These are phyloP conservation scores for Acronicta psi DNA, from an alignment of 2,888 invertebrate genomes.

Conservation along the genomic window DNA sequence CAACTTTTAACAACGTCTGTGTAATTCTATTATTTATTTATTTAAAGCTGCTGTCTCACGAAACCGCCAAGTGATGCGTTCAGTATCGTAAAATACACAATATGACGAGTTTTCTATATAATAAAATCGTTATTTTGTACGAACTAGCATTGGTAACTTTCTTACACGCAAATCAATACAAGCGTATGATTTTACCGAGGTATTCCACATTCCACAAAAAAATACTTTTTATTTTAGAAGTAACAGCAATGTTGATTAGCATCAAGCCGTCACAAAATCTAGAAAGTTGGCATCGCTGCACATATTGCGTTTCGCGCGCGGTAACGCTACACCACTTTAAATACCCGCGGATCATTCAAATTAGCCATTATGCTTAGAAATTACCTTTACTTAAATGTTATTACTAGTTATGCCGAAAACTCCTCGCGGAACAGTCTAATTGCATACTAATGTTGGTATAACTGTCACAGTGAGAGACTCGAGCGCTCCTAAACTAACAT, in stretches of 20 bases:
- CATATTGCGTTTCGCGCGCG: constrained; percentile 1
- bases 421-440: constrained; percentile 8
- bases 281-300: not conserved
- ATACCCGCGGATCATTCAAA: not conserved
- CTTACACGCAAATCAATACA: constrained; percentile 22
- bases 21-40: constrained; percentile 39
- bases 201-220: too few species aligned
- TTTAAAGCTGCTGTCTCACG: constrained; percentile 42
- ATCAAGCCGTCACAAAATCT: not conserved
- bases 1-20: constrained; percentile 43
- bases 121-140: constrained; percentile 5
- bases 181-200: constrained; percentile 12
- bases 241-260: not conserved
- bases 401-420: constrained; percentile 27
- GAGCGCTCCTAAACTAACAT: constrained; percentile 55
- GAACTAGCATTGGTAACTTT: constrained; percentile 31
- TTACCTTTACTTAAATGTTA: constrained; percentile 16
- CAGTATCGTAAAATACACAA: not conserved
- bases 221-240: too few species aligned
- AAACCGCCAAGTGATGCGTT: constrained; percentile 7
- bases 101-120: not conserved
- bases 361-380: constrained; percentile 10
- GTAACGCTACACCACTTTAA: not conserved
- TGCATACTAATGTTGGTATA: constrained; percentile 9
- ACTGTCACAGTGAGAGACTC: constrained; percentile 43